A percentile compares a stretch with the other conserved stretches of the same genome.
Evolutionary conservation across 1,140 invertebrate species (phyloP).

Genomic region (Diploscapter pachys): DNA sequence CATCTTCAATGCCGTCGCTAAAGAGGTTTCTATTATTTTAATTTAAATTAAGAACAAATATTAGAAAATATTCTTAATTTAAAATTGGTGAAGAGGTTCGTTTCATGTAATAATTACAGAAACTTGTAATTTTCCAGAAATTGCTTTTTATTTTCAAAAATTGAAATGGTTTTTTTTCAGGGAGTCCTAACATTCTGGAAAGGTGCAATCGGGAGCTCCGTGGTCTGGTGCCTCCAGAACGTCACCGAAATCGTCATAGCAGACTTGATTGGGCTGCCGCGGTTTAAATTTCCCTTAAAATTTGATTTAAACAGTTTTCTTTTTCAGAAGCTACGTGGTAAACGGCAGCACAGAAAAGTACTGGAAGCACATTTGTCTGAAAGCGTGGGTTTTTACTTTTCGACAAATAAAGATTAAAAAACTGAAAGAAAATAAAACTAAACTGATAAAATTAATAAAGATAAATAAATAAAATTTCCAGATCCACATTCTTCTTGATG

Average conservation of each 20-base stretch:
- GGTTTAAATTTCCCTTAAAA: conserved; percentile 19
- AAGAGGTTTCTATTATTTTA: conserved; percentile 22
- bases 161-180: conserved; percentile 15
- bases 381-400: conserved; percentile 9
- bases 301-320: background rate
- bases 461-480: conserved; percentile 11
- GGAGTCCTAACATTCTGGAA: conserved; percentile 39
- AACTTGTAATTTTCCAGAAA: no score
- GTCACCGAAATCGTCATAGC: conserved; percentile 37
- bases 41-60: background rate
- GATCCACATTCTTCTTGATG: conserved; percentile 28
- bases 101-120: no score
- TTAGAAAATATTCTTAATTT: no score
- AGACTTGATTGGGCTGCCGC: conserved; percentile 35
- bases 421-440: no score
- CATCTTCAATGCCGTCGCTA: conserved; percentile 27
- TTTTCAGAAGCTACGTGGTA: conserved; percentile 5
- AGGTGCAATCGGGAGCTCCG: conserved; percentile 33
- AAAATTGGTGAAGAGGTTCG: no score
- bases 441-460: background rate
- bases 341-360: conserved; percentile 37
- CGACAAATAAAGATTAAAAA: background rate
- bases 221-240: conserved; percentile 33
- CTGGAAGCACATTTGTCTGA: conserved; percentile 37
- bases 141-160: background rate